Base-by-base conservation (phyloP, 2,797 vertebrate genomes). In the Enteromius paludinosus region DNA sequence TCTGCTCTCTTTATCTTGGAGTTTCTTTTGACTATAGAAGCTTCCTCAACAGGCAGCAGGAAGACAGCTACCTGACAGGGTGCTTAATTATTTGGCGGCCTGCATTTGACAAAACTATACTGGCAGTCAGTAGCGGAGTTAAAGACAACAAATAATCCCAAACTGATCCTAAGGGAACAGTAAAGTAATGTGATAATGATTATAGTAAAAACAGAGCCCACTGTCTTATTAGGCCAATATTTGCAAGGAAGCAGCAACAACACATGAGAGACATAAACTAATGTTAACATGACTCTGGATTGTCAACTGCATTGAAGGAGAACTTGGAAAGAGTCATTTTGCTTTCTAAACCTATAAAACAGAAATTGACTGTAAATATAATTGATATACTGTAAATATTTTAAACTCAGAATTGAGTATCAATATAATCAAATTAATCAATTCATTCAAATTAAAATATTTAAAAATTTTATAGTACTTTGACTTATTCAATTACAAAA, bases 1-100 rank as follows among this genome's bases (percentile, higher is more conserved):
- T 78, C 56, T 41, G 66, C 86, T 78, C 62, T 33, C 43, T 86
- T 61, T 49, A 78, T 86, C 83, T 89, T 87, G 91, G 88, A 90
- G 86, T 64, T 82, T 82, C 43, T 70, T 82, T 56, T 72, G 62
- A 83, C 45, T 72, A 83, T 41, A 70, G 43, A 79, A 61, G 77
- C 41, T 62, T 79, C n/a, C 12, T 79, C n/a, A 72, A 68, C 45
- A 82, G 70, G 30, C 76, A 72, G 14, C 52, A 79, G 62, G 23
- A 49, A 82, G 81, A 85, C 85, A 84, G 47, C 83, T 75, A 61
- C 81, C 68, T 89, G 83, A 79, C 86, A 85, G 70, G 43, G 62
- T 28, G 33, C 61, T 83, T 65, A 79, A 79, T 78, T 66, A 72
- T 84, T 84, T 77, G 68, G 61, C 14, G 47, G 28, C 30, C 30